Base-by-base conservation (phyloP, 2,888 invertebrate species). In the Scaptomyza flava region DNA sequence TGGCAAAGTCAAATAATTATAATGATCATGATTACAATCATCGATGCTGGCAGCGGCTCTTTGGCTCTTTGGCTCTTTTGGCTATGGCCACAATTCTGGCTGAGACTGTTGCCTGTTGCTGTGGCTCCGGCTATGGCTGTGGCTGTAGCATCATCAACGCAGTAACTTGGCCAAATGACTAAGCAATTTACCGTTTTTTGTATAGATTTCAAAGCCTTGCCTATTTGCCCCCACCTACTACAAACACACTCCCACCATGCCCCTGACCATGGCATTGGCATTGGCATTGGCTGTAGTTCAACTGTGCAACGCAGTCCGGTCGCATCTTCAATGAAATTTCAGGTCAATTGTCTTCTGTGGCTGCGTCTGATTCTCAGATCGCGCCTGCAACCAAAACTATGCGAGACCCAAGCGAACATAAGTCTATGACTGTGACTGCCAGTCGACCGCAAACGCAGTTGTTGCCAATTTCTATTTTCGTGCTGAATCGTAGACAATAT, bases 11-110 rank as follows among this genome's bases (percentile, higher is more conserved):
- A 81, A 84, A 84, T 87, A 84, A 84, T 84, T 89, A 89, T 87
- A 89, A 89, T 85, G 87, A 89, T 87, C 85, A 85, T 89, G 85
- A 89, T 89, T 71, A 87, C 89, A 87, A 84, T 89, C 85, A 81
- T 81, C 70, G 73, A 66, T 61, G 74, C 69, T 73, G 59, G 68
- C 78, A 56, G 58, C 60, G 53, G 33, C 53, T 52, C 46, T 42
- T 50, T 34, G 41, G 41, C 41, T 42, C 38, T 38, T 42, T 42
- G 38, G 27, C 51, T 27, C 38, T 14, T 51, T 51, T 51, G 34
- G 23, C 48, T 30, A 14, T 46, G 36, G 31, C 59, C 38, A 23
- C n/a, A 51, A 51, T 14, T 36, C 36, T 38, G 17, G 14, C 41
- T 43, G 50, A 43, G 38, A n/a, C 6, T 17, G 17, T 41, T 41